Base-by-base conservation (phyloP, 2,888 invertebrate species). In the Apeira syringaria region DNA sequence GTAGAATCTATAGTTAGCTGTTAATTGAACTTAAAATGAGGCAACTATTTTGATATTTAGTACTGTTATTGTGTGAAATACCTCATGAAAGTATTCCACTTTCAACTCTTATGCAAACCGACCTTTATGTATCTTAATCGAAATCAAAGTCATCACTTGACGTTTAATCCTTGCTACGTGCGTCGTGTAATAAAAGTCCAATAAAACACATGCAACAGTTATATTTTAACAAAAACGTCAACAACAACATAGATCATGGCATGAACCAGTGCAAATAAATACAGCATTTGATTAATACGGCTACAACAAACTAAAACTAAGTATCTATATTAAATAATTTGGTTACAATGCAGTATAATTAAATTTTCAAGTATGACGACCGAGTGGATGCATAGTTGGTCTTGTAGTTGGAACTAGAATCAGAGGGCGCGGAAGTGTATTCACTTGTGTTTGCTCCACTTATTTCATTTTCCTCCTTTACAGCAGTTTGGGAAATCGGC, bases 401-500 rank as follows among this genome's bases (percentile, higher is more conserved):
- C 45, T 88, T 88, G 44, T 85, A 87, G 32, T 61, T 76, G 1
- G 71, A 55, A 36, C 60, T 78, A 2, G 76, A 59, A 27, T 87
- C 85, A 3, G 81, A 66, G 1, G 80, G 67, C 0, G 68, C 61
- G 10, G 54, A 54, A 0, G 74, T 54, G 26, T 82, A 87, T 18
- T 90, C 89, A 42, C 61, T 68, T 25, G 56, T 75, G 8, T 77
- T 80, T 0, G 61, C 49, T 11, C 58, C 49, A 20, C 53, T 62
- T 6, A 79, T 66, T 40, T 87, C 83, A 45, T 76, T 80, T 7
- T 89, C 88, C 10, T 85, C 84, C 44, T 90, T 90, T 0, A 74
- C 52, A n/a, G 69, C 40, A 43, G 55, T 71, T 45, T 81, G 81
- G 0, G 74, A 50, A 2, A 69, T 39, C 2, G 80, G 62, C 5